A percentile compares a stretch with the other conserved stretches of the same genome.
Conservation (phyloP, 2,113 vertebrate genomes). For the Bos indicus region DNA sequence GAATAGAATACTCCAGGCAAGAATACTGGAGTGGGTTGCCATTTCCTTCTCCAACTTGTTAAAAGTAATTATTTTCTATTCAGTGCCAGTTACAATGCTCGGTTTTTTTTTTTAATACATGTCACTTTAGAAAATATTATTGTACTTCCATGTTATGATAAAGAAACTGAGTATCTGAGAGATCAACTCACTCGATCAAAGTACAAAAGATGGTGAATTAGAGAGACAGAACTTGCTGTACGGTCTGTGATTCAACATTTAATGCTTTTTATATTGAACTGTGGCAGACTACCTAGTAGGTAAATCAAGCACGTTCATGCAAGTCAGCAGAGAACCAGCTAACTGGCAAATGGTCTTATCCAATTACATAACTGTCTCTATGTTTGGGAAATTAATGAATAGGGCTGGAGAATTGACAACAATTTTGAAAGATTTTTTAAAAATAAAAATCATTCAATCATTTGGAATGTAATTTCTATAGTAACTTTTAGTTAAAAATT, state of each 20-base stretch:
- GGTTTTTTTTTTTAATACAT: not conserved
- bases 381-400: not conserved
- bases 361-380: not conserved
- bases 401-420: not conserved
- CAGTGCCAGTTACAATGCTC: not conserved
- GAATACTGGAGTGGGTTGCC: no score
- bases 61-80: not conserved
- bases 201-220: not conserved
- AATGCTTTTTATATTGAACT: not conserved
- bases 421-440: not conserved
- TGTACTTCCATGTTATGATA: not conserved
- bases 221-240: not conserved
- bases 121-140: not conserved
- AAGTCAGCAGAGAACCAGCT: not conserved
- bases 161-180: not conserved
- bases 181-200: not conserved
- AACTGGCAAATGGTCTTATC: not conserved
- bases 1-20: no score
- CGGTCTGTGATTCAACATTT: not conserved
- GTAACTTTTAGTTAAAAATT: not conserved
- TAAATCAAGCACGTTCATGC: not conserved
- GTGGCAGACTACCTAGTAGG: not conserved
- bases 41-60: not conserved
- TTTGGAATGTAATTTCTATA: not conserved
- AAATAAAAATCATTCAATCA: not conserved